Base-by-base conservation (phyloP, 1,140 invertebrate genomes). In the Pseudoatta argentina region DNA sequence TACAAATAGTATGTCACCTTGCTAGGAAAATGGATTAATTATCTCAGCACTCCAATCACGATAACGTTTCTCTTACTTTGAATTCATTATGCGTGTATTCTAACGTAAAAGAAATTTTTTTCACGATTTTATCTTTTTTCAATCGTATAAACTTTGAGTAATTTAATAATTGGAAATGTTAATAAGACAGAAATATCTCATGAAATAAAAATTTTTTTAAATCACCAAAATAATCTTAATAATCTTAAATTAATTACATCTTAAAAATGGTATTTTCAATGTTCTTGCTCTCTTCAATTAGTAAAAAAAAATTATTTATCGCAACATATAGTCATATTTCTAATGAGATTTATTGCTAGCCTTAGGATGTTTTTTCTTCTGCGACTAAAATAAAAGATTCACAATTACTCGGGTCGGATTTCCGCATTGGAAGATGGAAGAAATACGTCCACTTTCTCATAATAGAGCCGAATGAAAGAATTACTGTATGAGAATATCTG, bases 1-100 rank as follows among this genome's bases (percentile, higher is more conserved):
- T 85, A 85, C 73, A 67, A 85, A 85, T 77, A 44, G 21, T 85
- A 77, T 59, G 83, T 66, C 73, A 48, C 6, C 44, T 44, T 3
- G 55, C 3, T 21, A 55, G 30, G 51, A 73, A 30, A 12, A 2
- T 14, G 53, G 75, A 83, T 73, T 83, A 83, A 61, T 83, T 75
- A 51, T 18, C 55, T 27, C 39, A 16, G 7, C 14, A 16, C 14
- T 73, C 27, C 48, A 75, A 75, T 83, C 48, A 75, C 69, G 69
- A 83, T 83, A 73, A 83, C 55, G 69, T 48, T 73, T 75, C 24
- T 63, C 69, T 83, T 18, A 34, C 55, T 34, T 48, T 5, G 34
- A 34, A 73, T 63, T 63, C 18, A 4, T 82, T 48, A 61, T 2
- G 57, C n/a, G 48, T n/a, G 53, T 5, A 48, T 73, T 6, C 21